A percentile compares a stretch with the other conserved stretches of the same genome.
phyloP scores from a whole-genome alignment of 1,140 invertebrate species.

The Glossosoma conforme region DNA sequence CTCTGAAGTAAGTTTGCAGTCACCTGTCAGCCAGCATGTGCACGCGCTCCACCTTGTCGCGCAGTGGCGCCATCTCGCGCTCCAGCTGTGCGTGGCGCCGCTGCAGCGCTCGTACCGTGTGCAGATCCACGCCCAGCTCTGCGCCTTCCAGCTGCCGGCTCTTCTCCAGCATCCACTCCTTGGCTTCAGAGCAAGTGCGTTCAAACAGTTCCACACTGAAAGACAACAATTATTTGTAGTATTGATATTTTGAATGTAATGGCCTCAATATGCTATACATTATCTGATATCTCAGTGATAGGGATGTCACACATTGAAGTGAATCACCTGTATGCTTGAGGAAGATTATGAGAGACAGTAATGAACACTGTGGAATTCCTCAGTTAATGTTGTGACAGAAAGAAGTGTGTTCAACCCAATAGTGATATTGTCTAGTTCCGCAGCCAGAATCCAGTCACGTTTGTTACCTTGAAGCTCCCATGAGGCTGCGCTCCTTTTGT shows the following conservation, averaged over 20 bases:
- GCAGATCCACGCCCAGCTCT: slow-evolving; percentile 76
- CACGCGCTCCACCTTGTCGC: slow-evolving; percentile 83
- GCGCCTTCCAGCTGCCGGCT: slow-evolving; percentile 77
- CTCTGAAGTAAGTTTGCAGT: slow-evolving; percentile 35
- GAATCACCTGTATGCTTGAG: too few relatives aligned
- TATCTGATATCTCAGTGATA: too few relatives aligned
- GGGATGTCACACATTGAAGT: too few relatives aligned
- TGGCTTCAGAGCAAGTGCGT: slow-evolving; percentile 86
- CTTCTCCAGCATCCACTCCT: slow-evolving; percentile 93
- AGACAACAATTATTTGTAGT: slow-evolving; percentile 1
- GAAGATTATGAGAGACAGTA: too few relatives aligned
- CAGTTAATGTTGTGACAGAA: too few relatives aligned
- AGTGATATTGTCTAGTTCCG: too few relatives aligned
- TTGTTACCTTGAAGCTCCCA: slow-evolving; percentile 82
- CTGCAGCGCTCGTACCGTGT: slow-evolving; percentile 87
- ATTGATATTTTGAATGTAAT: too few relatives aligned
- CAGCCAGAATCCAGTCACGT: too few relatives aligned
- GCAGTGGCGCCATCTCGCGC: slow-evolving; percentile 80
- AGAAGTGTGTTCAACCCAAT: too few relatives aligned
- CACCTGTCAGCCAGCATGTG: slow-evolving; percentile 73
- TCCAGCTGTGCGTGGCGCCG: slow-evolving; percentile 85
- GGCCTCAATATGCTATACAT: too few relatives aligned
- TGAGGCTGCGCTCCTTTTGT: slow-evolving; percentile 85
- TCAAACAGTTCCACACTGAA: slow-evolving; percentile 89
- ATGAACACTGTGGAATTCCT: too few relatives aligned